Conservation (phyloP, 2,113 vertebrate species). For the Tilapia sparmanii region DNA sequence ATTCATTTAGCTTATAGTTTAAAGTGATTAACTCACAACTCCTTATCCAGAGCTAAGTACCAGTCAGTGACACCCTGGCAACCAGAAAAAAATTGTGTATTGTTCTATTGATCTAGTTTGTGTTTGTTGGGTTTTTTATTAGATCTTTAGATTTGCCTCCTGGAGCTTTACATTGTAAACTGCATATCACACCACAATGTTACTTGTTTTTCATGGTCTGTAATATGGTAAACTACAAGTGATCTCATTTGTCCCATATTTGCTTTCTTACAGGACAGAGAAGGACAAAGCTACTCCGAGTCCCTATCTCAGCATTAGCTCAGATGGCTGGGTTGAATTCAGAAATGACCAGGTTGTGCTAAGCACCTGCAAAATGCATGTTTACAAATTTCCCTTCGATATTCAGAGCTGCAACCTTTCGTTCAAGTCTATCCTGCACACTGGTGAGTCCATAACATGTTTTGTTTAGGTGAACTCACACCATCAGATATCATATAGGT, state of each 20-base stretch:
- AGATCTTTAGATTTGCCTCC: not conserved
- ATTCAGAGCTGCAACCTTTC: constrained; percentile 57
- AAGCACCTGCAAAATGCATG: constrained; percentile 55
- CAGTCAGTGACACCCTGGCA: not conserved
- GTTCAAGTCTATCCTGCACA: constrained; percentile 39
- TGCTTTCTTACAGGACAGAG: constrained; percentile 37
- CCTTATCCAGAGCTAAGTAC: accelerated
- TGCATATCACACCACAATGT: not conserved
- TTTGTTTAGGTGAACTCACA: not conserved
- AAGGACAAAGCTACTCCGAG: constrained; percentile 23
- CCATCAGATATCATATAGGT: not conserved
- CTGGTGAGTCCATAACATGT: constrained; percentile 4
- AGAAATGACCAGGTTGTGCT: constrained; percentile 33
- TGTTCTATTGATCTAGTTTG: not conserved
- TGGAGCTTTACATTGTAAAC: not conserved
- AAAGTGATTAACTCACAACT: not conserved
- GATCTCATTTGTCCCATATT: not conserved
- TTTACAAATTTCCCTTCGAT: constrained; percentile 63
- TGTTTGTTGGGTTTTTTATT: not conserved
- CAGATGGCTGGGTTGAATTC: not conserved
- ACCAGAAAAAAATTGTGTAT: accelerated
- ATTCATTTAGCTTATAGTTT: not conserved
- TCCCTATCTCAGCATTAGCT: not conserved
- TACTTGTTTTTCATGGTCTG: not conserved
- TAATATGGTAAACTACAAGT: not conserved